Evolutionary conservation across 30 jellyfish, hydroid and myxozoan genomes (phyloP).

Genomic region (Nemopilema nomurai): DNA sequence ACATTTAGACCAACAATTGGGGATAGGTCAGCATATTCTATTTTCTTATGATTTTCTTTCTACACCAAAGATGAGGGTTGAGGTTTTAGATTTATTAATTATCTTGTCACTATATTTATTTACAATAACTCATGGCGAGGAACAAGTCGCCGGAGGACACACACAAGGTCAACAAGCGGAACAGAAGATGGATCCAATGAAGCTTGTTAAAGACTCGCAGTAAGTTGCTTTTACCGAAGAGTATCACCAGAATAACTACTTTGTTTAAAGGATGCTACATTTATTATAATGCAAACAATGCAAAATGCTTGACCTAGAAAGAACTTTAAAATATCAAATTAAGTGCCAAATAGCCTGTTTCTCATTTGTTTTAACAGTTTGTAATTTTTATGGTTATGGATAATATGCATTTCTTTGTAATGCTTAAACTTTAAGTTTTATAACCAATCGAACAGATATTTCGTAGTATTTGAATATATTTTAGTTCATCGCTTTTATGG

Average conservation of each 20-base stretch:
- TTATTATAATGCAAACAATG: too few relatives aligned
- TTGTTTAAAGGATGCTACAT: too few relatives aligned
- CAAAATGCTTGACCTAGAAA: too few relatives aligned
- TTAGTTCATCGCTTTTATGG: too few relatives aligned
- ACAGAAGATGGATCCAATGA: slow-evolving; percentile 45
- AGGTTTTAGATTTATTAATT: slow-evolving; percentile 4
- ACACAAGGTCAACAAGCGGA: slow-evolving; percentile 10
- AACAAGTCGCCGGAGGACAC: slow-evolving; percentile 24
- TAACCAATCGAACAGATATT: too few relatives aligned
- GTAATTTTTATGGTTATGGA: too few relatives aligned
- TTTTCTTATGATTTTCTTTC: neutral
- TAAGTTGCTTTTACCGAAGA: slow-evolving; percentile 1
- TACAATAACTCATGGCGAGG: slow-evolving; percentile 16
- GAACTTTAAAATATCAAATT: too few relatives aligned
- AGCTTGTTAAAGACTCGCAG: slow-evolving; percentile 60
- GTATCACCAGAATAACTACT: neutral
- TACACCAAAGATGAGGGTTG: slow-evolving; percentile 32
- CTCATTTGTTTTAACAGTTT: too few relatives aligned
- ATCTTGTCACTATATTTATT: slow-evolving; percentile 14
- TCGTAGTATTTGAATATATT: too few relatives aligned
- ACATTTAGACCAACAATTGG: neutral
- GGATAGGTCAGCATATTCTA: neutral
- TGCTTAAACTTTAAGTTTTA: too few relatives aligned
- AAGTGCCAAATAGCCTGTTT: too few relatives aligned
- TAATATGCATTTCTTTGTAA: too few relatives aligned